Conservation (phyloP, 2,888 invertebrate genomes). For the Euphydryas editha region DNA sequence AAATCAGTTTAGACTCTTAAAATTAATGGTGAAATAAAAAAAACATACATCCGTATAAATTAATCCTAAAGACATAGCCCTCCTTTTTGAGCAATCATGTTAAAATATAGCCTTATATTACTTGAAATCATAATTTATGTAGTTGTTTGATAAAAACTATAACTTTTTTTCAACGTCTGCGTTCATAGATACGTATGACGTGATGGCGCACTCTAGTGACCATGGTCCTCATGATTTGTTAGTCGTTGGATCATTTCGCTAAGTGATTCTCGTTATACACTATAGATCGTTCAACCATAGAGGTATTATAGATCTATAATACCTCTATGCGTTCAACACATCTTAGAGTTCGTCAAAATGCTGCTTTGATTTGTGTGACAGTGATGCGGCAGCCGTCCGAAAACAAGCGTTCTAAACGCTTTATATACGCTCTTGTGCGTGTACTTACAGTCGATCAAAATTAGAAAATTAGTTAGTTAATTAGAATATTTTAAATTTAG, state of each 20-base stretch:
- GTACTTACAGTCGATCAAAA: no score
- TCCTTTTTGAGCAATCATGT: no score
- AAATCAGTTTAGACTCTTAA: no score
- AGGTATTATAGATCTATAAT: neutral
- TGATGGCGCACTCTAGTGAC: conserved; percentile 56
- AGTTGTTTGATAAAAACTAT: neutral
- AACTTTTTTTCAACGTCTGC: conserved; percentile 11
- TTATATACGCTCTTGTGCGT: no score
- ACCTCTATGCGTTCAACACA: neutral
- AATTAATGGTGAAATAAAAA: neutral
- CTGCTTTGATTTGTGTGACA: no score
- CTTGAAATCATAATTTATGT: neutral
- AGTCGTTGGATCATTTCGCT: conserved; percentile 10
- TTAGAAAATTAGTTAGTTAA: no score
- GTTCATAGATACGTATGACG: conserved; percentile 18
- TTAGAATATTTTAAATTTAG: no score
- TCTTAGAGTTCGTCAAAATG: no score
- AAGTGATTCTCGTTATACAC: conserved; percentile 3
- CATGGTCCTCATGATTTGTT: conserved; percentile 31
- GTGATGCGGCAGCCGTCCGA: no score
- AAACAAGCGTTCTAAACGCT: no score
- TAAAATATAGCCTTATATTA: neutral
- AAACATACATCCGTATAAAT: neutral
- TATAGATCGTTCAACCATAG: neutral
- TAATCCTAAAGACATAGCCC: no score